Percentiles rank a stretch among this genome's conserved stretches.
These are phyloP conservation scores for Ramazzottius varieornatus DNA, from an alignment of 2,888 invertebrate species.

Conservation along the genomic window DNA sequence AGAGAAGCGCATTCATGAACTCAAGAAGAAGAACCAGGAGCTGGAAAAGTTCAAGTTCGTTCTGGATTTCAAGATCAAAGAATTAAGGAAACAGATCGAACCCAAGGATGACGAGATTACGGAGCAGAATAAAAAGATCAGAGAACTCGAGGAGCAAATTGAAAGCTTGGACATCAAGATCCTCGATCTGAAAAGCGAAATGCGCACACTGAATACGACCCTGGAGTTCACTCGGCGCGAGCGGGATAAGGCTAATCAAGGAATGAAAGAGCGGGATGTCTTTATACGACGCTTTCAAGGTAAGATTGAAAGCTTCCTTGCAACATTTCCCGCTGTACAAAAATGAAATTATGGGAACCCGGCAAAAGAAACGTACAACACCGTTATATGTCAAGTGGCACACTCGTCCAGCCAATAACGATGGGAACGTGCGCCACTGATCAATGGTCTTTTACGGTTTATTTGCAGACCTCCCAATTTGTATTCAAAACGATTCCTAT, in stretches of 20 bases:
- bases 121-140: neutral
- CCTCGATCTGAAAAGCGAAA: neutral
- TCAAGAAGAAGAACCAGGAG: conserved; percentile 58
- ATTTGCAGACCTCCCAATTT: too few relatives aligned
- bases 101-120: neutral
- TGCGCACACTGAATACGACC: neutral
- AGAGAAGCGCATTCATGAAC: conserved; percentile 52
- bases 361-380: too few relatives aligned
- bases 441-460: too few relatives aligned
- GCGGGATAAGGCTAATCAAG: neutral
- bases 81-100: conserved; percentile 39
- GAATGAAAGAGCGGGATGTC: neutral
- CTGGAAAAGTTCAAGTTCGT: conserved; percentile 73
- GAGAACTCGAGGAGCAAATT: neutral
- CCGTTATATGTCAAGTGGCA: too few relatives aligned
- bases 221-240: neutral
- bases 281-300: conserved; percentile 2
- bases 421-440: too few relatives aligned
- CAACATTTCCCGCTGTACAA: too few relatives aligned
- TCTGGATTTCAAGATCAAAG: conserved; percentile 60
- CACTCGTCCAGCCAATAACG: too few relatives aligned
- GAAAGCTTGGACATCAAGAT: neutral
- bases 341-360: too few relatives aligned
- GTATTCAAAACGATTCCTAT: too few relatives aligned
- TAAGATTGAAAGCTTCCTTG: neutral